A percentile compares a stretch with the other conserved stretches of the same genome.
Conservation (phyloP, 2,797 vertebrate species). For the Prionace glauca region DNA sequence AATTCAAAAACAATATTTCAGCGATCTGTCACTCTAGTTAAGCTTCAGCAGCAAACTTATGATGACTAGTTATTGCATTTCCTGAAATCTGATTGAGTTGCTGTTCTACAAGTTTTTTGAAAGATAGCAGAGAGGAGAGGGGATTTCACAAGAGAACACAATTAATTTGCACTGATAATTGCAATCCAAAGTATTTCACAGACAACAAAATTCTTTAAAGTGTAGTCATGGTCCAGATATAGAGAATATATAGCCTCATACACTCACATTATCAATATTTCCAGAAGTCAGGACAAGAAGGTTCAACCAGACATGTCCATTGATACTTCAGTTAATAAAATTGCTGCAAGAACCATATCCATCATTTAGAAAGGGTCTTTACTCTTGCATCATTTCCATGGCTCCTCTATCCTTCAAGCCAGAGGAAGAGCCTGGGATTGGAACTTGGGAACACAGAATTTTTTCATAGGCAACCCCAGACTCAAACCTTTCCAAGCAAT, state of each 20-base stretch:
- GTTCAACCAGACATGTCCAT: background rate
- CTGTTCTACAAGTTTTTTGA: background rate
- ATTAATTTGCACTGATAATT: background rate
- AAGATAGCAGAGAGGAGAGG: fast-evolving
- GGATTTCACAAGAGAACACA: background rate
- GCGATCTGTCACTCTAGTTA: background rate
- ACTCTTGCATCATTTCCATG: background rate
- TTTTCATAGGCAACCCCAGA: slow-evolving; percentile 38
- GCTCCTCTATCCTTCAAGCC: background rate
- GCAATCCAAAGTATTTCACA: background rate
- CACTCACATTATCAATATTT: background rate
- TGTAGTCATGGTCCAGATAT: background rate
- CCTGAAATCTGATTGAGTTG: background rate
- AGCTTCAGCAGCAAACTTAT: background rate
- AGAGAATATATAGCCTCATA: background rate
- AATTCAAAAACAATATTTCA: slow-evolving; percentile 26
- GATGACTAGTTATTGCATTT: background rate
- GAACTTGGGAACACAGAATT: background rate
- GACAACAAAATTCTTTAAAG: background rate
- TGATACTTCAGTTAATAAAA: background rate
- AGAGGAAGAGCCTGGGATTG: background rate
- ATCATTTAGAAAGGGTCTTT: background rate
- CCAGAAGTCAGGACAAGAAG: background rate
- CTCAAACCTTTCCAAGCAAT: slow-evolving; percentile 44
- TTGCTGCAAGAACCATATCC: background rate